These are phyloP conservation scores for Paramuricea clavata DNA, from an alignment of 92 coral and sea anemone genomes.

Conservation along the genomic window DNA sequence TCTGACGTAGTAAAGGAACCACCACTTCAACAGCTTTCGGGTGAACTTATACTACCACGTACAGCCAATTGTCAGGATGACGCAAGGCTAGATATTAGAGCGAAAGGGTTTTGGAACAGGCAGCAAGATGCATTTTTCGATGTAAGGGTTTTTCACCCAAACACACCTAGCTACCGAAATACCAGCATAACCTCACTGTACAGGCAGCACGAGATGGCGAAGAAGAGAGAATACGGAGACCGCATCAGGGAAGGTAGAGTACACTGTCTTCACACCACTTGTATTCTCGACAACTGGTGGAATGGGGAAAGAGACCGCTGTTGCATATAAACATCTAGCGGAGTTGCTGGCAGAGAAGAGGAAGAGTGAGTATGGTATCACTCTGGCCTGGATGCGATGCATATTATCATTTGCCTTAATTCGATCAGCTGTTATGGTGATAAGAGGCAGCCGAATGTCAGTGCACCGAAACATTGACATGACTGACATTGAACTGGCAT, in stretches of 20 bases:
- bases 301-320: constrained; percentile 30
- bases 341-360: too few relatives aligned
- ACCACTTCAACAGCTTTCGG: neutral
- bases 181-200: constrained; percentile 17
- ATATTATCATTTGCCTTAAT: too few relatives aligned
- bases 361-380: too few relatives aligned
- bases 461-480: neutral
- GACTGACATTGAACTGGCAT: neutral
- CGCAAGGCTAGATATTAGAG: constrained; percentile 23
- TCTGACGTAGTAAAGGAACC: constrained; percentile 1
- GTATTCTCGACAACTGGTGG: too few relatives aligned
- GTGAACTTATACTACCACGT: neutral
- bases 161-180: constrained; percentile 15
- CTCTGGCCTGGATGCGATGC: too few relatives aligned
- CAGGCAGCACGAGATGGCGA: constrained; percentile 18
- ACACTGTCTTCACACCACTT: constrained; percentile 8
- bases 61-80: constrained; percentile 30
- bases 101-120: constrained; percentile 15
- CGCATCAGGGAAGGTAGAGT: constrained; percentile 18
- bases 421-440: too few relatives aligned
- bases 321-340: constrained; percentile 2
- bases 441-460: neutral
- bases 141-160: constrained; percentile 6
- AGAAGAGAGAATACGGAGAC: constrained; percentile 36
- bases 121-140: too few relatives aligned